A percentile compares a stretch with the other conserved stretches of the same genome.
Conservation (phyloP, 1,140 invertebrate species). For the Diuraphis noxia region DNA sequence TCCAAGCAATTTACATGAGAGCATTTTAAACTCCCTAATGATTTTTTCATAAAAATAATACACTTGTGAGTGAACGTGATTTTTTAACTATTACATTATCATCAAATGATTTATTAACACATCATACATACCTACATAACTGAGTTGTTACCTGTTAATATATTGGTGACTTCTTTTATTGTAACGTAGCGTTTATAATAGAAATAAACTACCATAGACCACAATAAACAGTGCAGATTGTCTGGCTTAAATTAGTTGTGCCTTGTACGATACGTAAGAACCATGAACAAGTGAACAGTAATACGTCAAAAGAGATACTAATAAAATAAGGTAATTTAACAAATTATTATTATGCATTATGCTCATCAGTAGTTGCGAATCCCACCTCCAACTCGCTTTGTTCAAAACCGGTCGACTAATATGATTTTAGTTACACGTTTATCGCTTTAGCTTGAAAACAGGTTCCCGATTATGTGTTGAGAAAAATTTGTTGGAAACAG, state of each 20-base stretch:
- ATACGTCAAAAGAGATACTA: neutral
- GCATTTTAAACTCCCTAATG: too few species aligned
- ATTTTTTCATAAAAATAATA: too few species aligned
- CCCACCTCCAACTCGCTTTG: neutral
- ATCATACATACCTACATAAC: too few species aligned
- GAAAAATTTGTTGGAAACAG: conserved; percentile 11
- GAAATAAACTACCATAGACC: neutral
- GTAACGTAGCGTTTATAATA: neutral
- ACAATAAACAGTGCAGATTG: neutral
- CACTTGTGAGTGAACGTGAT: too few species aligned
- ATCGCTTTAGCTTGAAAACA: neutral
- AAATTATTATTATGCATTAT: neutral
- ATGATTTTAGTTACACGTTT: conserved; percentile 10
- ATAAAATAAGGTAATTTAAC: neutral
- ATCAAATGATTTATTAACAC: too few species aligned
- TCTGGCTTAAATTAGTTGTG: neutral
- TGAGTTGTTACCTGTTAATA: neutral
- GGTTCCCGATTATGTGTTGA: neutral
- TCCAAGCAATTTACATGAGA: neutral
- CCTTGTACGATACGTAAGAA: neutral
- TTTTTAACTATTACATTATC: too few species aligned
- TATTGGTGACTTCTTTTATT: neutral
- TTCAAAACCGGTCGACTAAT: conserved; percentile 23
- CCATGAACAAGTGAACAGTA: neutral
- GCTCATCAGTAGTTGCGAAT: conserved; percentile 22